Evolutionary conservation across 2,888 invertebrate genomes (phyloP).

Genomic region (Teinopalpus imperialis): DNA sequence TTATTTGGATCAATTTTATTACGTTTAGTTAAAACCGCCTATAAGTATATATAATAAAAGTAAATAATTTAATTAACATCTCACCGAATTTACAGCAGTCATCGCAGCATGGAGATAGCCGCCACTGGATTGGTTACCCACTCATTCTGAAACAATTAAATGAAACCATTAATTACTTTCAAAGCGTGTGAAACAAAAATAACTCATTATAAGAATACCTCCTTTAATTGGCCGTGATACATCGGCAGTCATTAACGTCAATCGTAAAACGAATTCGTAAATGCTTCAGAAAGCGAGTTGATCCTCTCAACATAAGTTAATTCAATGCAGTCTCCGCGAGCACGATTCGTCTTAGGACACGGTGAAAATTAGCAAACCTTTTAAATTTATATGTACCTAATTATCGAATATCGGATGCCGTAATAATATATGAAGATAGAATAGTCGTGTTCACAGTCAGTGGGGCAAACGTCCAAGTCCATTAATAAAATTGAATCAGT

Average conservation of each 20-base stretch:
- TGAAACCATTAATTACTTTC: constrained; percentile 23
- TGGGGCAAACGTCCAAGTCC: constrained; percentile 81
- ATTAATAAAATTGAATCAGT: constrained; percentile 82
- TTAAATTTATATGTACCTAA: constrained; percentile 47
- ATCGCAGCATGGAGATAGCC: constrained; percentile 67
- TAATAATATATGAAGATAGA: constrained; percentile 64
- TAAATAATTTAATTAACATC: no score
- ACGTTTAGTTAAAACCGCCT: no score
- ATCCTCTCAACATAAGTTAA: constrained; percentile 72
- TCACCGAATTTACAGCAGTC: constrained; percentile 86
- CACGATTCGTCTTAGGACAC: constrained; percentile 39
- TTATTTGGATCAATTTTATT: no score
- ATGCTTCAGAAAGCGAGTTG: constrained; percentile 53
- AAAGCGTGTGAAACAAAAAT: constrained; percentile 9
- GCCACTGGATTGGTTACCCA: constrained; percentile 44
- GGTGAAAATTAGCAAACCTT: constrained; percentile 36
- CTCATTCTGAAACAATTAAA: constrained; percentile 70
- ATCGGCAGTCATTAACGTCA: constrained; percentile 43
- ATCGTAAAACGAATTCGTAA: constrained; percentile 65
- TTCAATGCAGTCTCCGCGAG: constrained; percentile 65
- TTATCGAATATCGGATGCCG: constrained; percentile 39
- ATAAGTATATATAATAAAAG: no score
- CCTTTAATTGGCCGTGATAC: constrained; percentile 35
- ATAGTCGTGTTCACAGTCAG: constrained; percentile 70
- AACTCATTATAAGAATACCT: constrained; percentile 28